Conservation (phyloP, 2,113 vertebrate species). For the Macrotis lagotis region DNA sequence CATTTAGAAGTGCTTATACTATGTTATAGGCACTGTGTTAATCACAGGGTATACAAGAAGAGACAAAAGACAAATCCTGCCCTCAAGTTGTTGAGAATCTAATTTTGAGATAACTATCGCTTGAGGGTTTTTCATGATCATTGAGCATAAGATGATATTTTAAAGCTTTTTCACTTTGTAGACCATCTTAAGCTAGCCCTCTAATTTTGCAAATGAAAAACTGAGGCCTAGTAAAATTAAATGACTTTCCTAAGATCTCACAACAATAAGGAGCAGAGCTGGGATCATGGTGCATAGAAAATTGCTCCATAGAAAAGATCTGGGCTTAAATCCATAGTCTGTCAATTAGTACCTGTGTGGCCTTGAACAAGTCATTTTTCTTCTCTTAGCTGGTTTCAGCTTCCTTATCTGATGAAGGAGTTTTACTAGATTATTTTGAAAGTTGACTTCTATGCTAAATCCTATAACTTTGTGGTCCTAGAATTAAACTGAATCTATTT, state of each 20-base stretch:
- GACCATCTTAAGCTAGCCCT: not conserved
- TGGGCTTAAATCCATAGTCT: not conserved
- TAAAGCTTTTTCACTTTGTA: not conserved
- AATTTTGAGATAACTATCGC: not conserved
- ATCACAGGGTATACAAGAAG: not conserved
- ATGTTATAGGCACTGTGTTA: not conserved
- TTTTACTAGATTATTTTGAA: not conserved
- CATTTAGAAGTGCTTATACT: not conserved
- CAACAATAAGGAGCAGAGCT: too few species aligned
- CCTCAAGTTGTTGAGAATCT: not conserved
- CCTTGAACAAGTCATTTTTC: not conserved
- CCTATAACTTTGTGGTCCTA: not conserved
- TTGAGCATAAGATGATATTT: not conserved
- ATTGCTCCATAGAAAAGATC: too few species aligned
- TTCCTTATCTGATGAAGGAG: not conserved
- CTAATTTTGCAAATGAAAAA: not conserved
- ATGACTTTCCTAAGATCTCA: not conserved
- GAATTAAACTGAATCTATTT: not conserved
- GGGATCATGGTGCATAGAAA: too few species aligned
- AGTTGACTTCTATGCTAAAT: not conserved
- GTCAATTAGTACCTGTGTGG: not conserved
- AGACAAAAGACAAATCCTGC: not conserved
- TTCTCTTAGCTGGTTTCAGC: not conserved
- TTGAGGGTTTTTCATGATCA: not conserved
- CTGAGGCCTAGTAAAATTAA: not conserved